Conservation (phyloP, 2,888 invertebrate genomes). For the Amitus sp. region DNA sequence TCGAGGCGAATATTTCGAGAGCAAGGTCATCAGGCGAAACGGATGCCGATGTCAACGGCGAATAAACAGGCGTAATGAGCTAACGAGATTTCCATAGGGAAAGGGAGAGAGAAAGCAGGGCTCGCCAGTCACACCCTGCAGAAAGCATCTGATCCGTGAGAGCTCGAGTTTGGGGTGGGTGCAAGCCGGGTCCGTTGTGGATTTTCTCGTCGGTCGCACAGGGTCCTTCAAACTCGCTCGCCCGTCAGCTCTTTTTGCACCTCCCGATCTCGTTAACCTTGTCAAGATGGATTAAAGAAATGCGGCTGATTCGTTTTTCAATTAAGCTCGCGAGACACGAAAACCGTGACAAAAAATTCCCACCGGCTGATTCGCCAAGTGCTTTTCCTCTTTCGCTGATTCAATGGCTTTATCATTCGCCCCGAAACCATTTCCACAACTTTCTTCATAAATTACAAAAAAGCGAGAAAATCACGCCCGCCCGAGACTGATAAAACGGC, state of each 20-base stretch:
- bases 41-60: too few species aligned
- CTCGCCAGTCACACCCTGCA: constrained; percentile 8
- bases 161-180: constrained; percentile 21
- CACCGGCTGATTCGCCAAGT: constrained; percentile 35
- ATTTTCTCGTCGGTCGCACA: constrained; percentile 11
- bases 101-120: neutral
- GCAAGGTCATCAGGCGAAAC: too few species aligned
- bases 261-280: constrained; percentile 34
- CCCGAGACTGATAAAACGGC: too few species aligned
- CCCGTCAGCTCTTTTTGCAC: constrained; percentile 22
- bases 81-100: neutral
- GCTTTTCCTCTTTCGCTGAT: constrained; percentile 15
- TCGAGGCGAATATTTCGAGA: too few species aligned
- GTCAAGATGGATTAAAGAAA: constrained; percentile 33
- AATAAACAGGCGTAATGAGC: too few species aligned
- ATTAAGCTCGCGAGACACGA: constrained; percentile 31
- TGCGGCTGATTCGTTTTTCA: constrained; percentile 33
- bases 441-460: neutral
- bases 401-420: constrained; percentile 1
- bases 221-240: constrained; percentile 17
- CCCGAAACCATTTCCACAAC: too few species aligned
- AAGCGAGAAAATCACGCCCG: too few species aligned
- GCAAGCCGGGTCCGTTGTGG: constrained; percentile 14
- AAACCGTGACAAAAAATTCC: constrained; percentile 33
- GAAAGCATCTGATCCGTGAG: constrained; percentile 16